Percentiles rank a stretch among this genome's conserved stretches.
Evolutionary conservation across 1,140 invertebrate genomes (phyloP).

Genomic region (Drosophila malerkotliana): DNA sequence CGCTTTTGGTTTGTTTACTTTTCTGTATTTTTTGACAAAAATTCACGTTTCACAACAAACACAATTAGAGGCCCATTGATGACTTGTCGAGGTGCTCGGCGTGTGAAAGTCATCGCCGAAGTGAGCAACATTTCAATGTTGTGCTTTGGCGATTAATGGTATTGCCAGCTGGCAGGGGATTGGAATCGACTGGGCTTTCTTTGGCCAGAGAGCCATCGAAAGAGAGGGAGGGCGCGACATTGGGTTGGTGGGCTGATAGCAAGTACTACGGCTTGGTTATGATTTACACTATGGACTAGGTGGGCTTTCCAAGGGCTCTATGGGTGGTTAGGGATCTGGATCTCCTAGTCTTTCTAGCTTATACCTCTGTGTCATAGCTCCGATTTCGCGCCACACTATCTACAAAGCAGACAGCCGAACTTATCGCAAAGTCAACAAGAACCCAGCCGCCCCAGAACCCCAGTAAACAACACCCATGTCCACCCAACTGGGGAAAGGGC

Average conservation of each 20-base stretch:
- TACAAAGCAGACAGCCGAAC: slow-evolving; percentile 27
- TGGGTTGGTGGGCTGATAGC: no score
- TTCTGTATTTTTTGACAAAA: slow-evolving; percentile 35
- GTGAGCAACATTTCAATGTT: slow-evolving; percentile 35
- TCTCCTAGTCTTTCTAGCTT: no score
- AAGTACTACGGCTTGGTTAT: no score
- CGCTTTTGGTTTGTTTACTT: slow-evolving; percentile 28
- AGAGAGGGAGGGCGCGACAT: slow-evolving; percentile 7
- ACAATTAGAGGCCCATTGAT: slow-evolving; percentile 52
- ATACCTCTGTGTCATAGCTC: no score
- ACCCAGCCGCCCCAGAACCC: slow-evolving; percentile 15
- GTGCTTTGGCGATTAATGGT: slow-evolving; percentile 10
- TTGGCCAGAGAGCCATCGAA: slow-evolving; percentile 15
- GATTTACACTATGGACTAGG: background rate
- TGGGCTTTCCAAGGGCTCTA: slow-evolving; percentile 20
- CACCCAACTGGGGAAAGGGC: slow-evolving; percentile 26
- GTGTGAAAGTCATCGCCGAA: slow-evolving; percentile 59
- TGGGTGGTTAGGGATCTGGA: background rate
- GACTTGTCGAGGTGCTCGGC: background rate
- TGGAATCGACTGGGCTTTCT: slow-evolving; percentile 36
- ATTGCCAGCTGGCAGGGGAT: slow-evolving; percentile 28
- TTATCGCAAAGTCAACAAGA: slow-evolving; percentile 69
- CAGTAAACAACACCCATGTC: slow-evolving; percentile 56
- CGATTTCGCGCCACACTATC: slow-evolving; percentile 26
- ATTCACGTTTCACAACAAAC: slow-evolving; percentile 32